Evolutionary conservation across 2,113 vertebrate genomes (phyloP).

Genomic region (Ctenodactylus gundi): DNA sequence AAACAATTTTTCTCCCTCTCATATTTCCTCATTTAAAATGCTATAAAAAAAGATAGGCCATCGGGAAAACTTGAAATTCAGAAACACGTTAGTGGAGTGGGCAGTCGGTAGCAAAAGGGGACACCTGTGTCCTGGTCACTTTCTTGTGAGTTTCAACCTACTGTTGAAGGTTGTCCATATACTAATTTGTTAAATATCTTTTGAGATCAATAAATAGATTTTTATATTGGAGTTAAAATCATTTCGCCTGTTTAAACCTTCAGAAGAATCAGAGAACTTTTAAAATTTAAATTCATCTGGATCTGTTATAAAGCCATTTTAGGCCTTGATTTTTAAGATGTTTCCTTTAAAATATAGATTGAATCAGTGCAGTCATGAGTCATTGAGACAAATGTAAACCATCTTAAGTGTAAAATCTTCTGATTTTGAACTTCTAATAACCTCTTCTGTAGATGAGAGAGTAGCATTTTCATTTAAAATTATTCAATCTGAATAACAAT

Average conservation of each 20-base stretch:
- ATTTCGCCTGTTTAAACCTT: constrained; percentile 9
- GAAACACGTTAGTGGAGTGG: neutral
- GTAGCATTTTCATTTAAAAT: neutral
- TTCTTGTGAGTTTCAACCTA: too few species aligned
- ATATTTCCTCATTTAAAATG: constrained; percentile 37
- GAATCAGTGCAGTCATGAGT: neutral
- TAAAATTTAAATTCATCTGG: too few species aligned
- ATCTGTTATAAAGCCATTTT: constrained; percentile 5
- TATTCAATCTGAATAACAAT: constrained; percentile 9
- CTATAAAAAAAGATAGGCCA: constrained; percentile 42
- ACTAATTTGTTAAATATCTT: neutral
- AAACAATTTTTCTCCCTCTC: neutral
- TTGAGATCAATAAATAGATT: neutral
- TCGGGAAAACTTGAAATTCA: constrained; percentile 36
- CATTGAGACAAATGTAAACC: constrained; percentile 8
- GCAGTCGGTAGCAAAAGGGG: neutral
- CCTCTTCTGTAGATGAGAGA: neutral
- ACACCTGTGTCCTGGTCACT: neutral
- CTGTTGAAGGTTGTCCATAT: neutral
- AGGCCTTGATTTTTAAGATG: neutral
- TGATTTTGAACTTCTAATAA: constrained; percentile 16
- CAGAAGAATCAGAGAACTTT: constrained; percentile 10
- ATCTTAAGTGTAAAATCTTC: constrained; percentile 15
- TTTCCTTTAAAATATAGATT: neutral
- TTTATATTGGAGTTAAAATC: neutral